These are phyloP conservation scores for Hoplostethus atlanticus DNA, from an alignment of 2,797 vertebrate genomes.

Conservation along the genomic window DNA sequence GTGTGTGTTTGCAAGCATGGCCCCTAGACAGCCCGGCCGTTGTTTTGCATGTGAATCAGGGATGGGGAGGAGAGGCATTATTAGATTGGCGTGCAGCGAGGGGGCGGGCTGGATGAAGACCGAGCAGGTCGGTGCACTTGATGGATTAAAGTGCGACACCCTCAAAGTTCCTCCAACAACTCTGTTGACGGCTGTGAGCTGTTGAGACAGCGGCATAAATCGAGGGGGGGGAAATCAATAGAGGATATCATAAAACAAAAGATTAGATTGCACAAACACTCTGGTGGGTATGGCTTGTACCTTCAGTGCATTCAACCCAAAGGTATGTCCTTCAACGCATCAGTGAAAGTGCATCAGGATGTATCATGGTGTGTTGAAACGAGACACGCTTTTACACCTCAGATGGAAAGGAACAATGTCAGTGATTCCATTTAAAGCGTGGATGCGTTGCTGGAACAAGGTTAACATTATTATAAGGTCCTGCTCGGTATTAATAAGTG, in stretches of 20 bases:
- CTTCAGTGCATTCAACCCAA: constrained; percentile 39
- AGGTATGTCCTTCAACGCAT: constrained; percentile 31
- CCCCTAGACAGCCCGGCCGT: constrained; percentile 46
- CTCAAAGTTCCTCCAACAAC: constrained; percentile 65
- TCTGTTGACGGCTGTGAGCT: constrained; percentile 40
- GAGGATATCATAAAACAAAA: constrained; percentile 60
- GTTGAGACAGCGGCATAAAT: constrained; percentile 54
- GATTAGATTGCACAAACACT: constrained; percentile 39
- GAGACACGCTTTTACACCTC: background rate
- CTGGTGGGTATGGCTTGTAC: constrained; percentile 30
- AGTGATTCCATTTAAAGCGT: constrained; percentile 27
- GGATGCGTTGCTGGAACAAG: constrained; percentile 34
- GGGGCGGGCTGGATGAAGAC: constrained; percentile 36
- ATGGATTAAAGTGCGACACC: constrained; percentile 69
- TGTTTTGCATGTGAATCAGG: constrained; percentile 75
- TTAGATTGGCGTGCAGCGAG: constrained; percentile 46
- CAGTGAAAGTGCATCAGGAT: background rate
- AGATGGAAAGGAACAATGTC: constrained; percentile 14
- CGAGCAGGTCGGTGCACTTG: constrained; percentile 45
- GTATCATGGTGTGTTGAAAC: background rate
- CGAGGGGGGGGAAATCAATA: constrained; percentile 56
- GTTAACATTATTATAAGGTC: constrained; percentile 46
- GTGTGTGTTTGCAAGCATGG: constrained; percentile 12
- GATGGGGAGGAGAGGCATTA: constrained; percentile 42
- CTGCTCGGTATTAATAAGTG: constrained; percentile 53